Evolutionary conservation across 35 echinoderm and acorn worm genomes (phyloP).

Genomic region (Heliocidaris tuberculata): DNA sequence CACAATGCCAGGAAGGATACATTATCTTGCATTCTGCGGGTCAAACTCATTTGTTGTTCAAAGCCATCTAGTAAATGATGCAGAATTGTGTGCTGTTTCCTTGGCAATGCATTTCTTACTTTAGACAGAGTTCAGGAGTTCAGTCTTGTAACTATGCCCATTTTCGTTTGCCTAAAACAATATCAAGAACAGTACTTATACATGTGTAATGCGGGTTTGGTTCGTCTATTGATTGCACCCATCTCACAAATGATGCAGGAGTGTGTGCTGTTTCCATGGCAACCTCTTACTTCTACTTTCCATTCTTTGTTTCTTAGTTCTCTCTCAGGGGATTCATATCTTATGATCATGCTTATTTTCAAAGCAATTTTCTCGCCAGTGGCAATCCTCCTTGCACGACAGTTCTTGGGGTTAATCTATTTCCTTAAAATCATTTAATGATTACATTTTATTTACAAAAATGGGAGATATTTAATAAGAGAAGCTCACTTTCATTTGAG

Average conservation of each 20-base stretch:
- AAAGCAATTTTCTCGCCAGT: not conserved
- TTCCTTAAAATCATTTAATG: too few relatives aligned
- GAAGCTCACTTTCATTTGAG: too few relatives aligned
- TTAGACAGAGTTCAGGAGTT: too few relatives aligned
- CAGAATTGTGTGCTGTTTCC: not conserved
- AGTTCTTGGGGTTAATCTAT: too few relatives aligned
- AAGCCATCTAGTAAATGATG: not conserved
- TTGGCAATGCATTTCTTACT: not conserved
- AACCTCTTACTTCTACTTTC: not conserved
- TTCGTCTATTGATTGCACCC: not conserved
- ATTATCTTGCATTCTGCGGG: too few relatives aligned
- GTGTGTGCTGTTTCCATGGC: not conserved
- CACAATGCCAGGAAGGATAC: too few relatives aligned
- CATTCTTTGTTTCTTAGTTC: not conserved
- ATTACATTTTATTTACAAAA: too few relatives aligned
- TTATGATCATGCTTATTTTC: not conserved
- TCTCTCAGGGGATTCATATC: not conserved
- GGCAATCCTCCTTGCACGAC: too few relatives aligned
- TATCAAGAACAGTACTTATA: not conserved
- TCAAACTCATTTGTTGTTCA: not conserved
- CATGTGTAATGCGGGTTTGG: not conserved
- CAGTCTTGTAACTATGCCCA: too few relatives aligned
- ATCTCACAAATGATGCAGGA: not conserved
- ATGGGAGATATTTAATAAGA: too few relatives aligned
- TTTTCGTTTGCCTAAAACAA: too few relatives aligned